These are phyloP conservation scores for Lasioglossum leucozonium DNA, from an alignment of 2,888 invertebrate species.

Conservation along the genomic window DNA sequence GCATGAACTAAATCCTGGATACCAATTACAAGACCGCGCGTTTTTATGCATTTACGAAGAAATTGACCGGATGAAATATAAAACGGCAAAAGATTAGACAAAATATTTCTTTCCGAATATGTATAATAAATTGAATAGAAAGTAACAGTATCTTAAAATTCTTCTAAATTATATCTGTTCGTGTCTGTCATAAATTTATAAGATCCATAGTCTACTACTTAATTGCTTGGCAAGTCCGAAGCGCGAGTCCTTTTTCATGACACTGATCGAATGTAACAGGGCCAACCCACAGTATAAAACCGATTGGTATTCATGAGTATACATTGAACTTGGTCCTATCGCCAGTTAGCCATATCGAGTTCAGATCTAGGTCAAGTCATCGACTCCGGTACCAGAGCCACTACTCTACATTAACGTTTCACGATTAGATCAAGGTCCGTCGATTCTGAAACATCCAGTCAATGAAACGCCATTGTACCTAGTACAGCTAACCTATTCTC, in stretches of 20 bases:
- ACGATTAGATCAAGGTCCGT: neutral
- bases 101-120: too few species aligned
- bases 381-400: neutral
- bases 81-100: too few species aligned
- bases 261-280: neutral
- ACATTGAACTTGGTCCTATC: neutral
- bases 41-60: neutral
- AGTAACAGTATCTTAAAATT: too few species aligned
- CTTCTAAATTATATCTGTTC: too few species aligned
- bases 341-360: constrained; percentile 2
- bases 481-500: neutral
- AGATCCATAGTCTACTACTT: neutral
- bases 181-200: too few species aligned
- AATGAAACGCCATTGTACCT: neutral
- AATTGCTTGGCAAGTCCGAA: neutral
- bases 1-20: neutral
- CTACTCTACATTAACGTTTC: constrained; percentile 1
- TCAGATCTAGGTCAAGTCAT: neutral
- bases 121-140: neutral
- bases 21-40: neutral
- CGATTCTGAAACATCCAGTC: neutral
- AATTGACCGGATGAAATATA: neutral
- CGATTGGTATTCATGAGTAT: constrained; percentile 2
- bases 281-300: neutral
- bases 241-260: neutral